Evolutionary conservation across 2,888 invertebrate species (phyloP), one percentile per base, ranked within the genome.

Genomic region (Tuberolachnus salignus): DNA sequence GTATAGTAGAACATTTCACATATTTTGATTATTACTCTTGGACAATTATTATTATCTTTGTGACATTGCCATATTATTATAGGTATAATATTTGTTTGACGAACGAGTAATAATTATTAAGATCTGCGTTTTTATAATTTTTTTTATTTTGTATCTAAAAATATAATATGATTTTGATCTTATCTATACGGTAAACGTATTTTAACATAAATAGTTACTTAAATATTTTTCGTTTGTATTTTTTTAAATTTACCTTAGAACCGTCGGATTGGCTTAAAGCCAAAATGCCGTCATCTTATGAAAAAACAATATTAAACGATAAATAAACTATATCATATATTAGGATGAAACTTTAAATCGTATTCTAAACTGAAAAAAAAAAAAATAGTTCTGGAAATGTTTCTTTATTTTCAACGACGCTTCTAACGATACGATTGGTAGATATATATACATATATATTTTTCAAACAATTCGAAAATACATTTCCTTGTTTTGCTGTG

Each of bases 321-420:
- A 21, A 72, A 72, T 72, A 1, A 49, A 71, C 23, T 34, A 6
- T 34, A 57, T 23, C 9, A 13, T 71, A 59, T n/a, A 71, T 57
- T 26, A 11, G 42, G 6, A 44, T 61, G 19, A 19, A 51, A 21
- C 34, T 34, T 63, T 16, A 61, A n/a, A 57, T 70, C 13, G 19
- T 57, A 14, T 44, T 70, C 16, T 13, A 51, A 55, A 63, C 19
- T 4, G 34, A 11, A 14, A 51, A 34, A 19, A 49, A 34, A 4
- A 61, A 63, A 21, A 21, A 61, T 10, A 21, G n/a, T 49, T 69
- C 13, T 61, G 59, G 6, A 34, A 34, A 34, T 34, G 34, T 49
- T 49, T 26, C 26, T 61, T 61, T 10, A 1, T 26, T 59, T 59
- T 11, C n/a, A 46, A 71, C 8, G 21, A 57, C 44, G n/a, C 46